Evolutionary conservation across 2,888 invertebrate species (phyloP).

Genomic region (Phalera bucephala): DNA sequence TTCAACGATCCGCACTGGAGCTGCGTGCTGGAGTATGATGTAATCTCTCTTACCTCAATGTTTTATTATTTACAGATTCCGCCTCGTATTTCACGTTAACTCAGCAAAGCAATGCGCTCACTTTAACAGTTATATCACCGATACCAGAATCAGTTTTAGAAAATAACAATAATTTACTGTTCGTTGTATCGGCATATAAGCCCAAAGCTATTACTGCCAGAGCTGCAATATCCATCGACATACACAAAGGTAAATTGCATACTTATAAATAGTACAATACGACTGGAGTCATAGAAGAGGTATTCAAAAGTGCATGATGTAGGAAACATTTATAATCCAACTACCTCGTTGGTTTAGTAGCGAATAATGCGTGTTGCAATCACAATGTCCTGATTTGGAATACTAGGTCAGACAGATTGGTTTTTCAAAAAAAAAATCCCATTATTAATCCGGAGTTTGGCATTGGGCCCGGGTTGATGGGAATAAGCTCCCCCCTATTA

Average conservation of each 20-base stretch:
- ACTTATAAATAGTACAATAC: neutral
- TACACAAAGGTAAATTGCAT: constrained; percentile 40
- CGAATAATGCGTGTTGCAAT: too few relatives aligned
- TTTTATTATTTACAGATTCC: constrained; percentile 27
- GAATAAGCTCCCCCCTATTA: too few relatives aligned
- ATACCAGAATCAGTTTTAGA: constrained; percentile 35
- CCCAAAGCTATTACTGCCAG: constrained; percentile 21
- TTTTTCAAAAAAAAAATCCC: too few relatives aligned
- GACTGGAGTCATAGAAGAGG: neutral
- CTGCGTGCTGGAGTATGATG: too few relatives aligned
- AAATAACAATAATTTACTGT: constrained; percentile 34
- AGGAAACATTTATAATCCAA: too few relatives aligned
- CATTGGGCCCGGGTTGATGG: too few relatives aligned
- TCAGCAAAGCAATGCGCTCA: constrained; percentile 15
- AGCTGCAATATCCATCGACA: constrained; percentile 39
- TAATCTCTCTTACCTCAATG: too few relatives aligned
- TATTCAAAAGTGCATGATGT: neutral
- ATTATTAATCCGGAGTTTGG: too few relatives aligned
- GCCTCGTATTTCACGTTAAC: constrained; percentile 26
- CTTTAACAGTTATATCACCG: constrained; percentile 11
- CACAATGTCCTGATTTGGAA: too few relatives aligned
- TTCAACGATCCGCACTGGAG: too few relatives aligned
- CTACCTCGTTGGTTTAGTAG: too few relatives aligned
- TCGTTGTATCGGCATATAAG: constrained; percentile 38
- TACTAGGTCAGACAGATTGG: too few relatives aligned